Base-by-base conservation (phyloP, 2,113 vertebrate genomes). In the Phylloscopus trochiloides region DNA sequence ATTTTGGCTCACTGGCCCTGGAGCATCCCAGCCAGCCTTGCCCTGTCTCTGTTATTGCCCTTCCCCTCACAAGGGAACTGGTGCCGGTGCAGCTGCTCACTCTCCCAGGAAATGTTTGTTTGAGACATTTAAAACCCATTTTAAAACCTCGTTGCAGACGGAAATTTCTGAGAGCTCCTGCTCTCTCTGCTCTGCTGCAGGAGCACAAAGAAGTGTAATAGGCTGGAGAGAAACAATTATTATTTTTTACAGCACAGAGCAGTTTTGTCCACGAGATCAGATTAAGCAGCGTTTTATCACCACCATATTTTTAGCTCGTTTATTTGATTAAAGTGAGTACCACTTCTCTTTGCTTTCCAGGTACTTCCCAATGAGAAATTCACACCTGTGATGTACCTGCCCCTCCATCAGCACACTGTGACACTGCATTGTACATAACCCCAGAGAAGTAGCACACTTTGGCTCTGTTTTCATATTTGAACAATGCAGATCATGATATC, bases 21-120 rank as follows among this genome's bases (percentile, higher is more conserved):
- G 7, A 68, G 71, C 74, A 48, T 58, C 32, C 26, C 77, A 31
- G 6, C 52, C n/a, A 55, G 10, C 48, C 45, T 48, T 72, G 51
- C 32, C 70, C 70, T 59, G 79, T 26, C 59, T 4, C 1, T 1
- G 26, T 13, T 22, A 8, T 25, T 77, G 10, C 48, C 48, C 74
- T 34, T 25, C 7, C 43, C 40, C 34, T 70, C 29, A 0, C 5
- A 7, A 9, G 19, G 63, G 57, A 42, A 0, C 16, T 1, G 1
- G 5, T 61, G 50, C 26, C 66, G 6, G 0, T 50, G 52, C 31
- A 74, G 80, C 61, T 68, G 48, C 52, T 68, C 17, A 6, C 34
- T 34, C 75, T 79, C 62, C 85, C 67, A 47, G 63, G 22, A 73
- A 70, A 50, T 20, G 20, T 76, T 93, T 73, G 45, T 18, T 9